phyloP scores from a whole-genome alignment of 2,113 vertebrate species.

The Sorex fumeus region DNA sequence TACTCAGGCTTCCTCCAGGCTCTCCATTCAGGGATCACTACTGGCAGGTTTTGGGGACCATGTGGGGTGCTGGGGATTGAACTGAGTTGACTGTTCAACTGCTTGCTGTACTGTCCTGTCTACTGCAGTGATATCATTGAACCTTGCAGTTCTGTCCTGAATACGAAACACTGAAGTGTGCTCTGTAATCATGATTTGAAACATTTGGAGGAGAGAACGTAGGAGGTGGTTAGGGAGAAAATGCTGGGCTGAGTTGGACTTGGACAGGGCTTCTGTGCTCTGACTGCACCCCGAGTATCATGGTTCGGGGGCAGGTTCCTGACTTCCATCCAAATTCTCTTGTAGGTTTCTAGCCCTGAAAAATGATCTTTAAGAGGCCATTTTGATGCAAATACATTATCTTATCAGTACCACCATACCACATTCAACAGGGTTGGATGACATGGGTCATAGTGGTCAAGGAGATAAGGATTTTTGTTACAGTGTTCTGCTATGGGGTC shows the following conservation, averaged over 20 bases:
- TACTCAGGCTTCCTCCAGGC: too few relatives aligned
- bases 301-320: neutral
- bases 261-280: neutral
- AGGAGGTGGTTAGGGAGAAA: neutral
- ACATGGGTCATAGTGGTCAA: too few relatives aligned
- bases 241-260: neutral
- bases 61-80: neutral
- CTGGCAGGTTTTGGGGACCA: too few relatives aligned
- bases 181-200: neutral
- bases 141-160: slow-evolving; percentile 10
- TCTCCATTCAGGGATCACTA: too few relatives aligned
- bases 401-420: neutral
- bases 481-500: too few relatives aligned
- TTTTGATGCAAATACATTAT: neutral
- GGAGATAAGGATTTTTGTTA: too few relatives aligned
- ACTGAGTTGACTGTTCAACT: neutral
- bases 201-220: neutral
- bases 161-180: neutral
- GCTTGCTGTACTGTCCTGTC: too few relatives aligned
- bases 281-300: neutral
- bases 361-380: neutral
- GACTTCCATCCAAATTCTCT: neutral
- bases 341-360: neutral
- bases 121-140: neutral
- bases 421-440: neutral